phyloP scores from a whole-genome alignment of 2,113 vertebrate genomes.

The Microtus oregoni region DNA sequence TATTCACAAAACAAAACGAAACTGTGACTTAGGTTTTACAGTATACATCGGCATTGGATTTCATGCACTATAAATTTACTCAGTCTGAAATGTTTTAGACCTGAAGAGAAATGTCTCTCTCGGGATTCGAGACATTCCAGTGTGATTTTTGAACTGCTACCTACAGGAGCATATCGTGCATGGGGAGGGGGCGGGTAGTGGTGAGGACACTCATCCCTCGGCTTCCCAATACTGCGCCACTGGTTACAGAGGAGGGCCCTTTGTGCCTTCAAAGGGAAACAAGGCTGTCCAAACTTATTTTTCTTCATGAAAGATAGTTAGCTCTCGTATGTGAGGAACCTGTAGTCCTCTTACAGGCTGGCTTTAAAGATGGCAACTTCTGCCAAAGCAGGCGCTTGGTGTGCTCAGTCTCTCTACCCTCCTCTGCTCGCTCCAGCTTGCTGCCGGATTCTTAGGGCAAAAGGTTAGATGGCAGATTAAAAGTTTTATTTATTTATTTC shows the following conservation, averaged over 20 bases:
- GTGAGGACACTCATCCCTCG: neutral
- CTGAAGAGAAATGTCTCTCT: neutral
- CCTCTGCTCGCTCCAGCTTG: neutral
- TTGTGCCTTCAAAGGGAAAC: constrained; percentile 22
- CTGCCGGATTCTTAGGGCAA: neutral
- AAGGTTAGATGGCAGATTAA: neutral
- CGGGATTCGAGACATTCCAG: neutral
- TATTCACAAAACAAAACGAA: constrained; percentile 6
- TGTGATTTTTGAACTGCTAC: neutral
- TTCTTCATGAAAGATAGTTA: neutral
- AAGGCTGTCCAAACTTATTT: neutral
- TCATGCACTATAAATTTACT: neutral
- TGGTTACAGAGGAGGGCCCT: neutral
- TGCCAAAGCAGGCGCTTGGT: neutral
- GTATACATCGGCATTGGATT: neutral
- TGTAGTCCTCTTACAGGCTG: neutral
- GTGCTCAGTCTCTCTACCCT: neutral
- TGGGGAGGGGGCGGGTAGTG: neutral
- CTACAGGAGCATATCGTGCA: neutral
- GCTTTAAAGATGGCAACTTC: neutral
- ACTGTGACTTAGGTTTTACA: constrained; percentile 9
- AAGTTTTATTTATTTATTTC: constrained; percentile 1
- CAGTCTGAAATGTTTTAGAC: neutral
- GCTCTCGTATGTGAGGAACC: neutral
- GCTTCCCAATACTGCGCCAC: neutral